These are phyloP conservation scores for Mola mola DNA, from an alignment of 2,113 vertebrate genomes.

Conservation along the genomic window DNA sequence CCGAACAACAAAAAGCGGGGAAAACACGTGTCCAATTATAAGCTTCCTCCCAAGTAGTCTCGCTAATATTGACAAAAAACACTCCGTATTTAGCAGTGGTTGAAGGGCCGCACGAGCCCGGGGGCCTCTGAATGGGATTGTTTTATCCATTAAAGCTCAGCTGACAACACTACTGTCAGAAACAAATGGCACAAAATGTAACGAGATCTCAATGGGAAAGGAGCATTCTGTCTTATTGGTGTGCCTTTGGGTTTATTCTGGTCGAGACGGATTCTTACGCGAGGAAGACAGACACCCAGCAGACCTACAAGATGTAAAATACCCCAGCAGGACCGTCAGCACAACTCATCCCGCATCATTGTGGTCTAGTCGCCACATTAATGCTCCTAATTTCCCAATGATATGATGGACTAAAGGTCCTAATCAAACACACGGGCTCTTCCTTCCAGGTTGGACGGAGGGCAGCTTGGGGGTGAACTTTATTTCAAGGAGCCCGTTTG, in stretches of 20 bases:
- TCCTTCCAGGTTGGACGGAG: constrained; percentile 47
- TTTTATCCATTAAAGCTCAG: constrained; percentile 57
- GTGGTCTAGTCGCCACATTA: constrained; percentile 55
- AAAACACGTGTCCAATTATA: constrained; percentile 80
- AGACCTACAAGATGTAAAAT: constrained; percentile 11
- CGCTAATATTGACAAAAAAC: constrained; percentile 76
- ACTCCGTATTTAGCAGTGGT: constrained; percentile 24
- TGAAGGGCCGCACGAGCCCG: constrained; percentile 45
- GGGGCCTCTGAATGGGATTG: constrained; percentile 58
- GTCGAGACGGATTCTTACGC: constrained; percentile 28
- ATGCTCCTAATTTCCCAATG: constrained; percentile 58
- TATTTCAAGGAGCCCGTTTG: constrained; percentile 50
- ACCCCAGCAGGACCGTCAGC: constrained; percentile 25
- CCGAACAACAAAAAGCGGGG: constrained; percentile 56
- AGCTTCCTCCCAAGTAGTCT: constrained; percentile 72
- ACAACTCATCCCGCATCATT: constrained; percentile 44
- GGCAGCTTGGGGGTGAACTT: constrained; percentile 40
- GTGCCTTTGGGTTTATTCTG: constrained; percentile 11
- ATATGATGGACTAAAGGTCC: constrained; percentile 43
- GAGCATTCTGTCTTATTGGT: neutral
- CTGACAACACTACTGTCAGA: constrained; percentile 69
- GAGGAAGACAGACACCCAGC: constrained; percentile 17
- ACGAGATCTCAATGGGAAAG: constrained; percentile 20
- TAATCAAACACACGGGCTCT: constrained; percentile 50
- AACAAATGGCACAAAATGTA: constrained; percentile 54